Percentiles rank a stretch among this genome's conserved stretches.
Evolutionary conservation across 2,888 invertebrate species (phyloP).

Genomic region (Bimastos eiseni): DNA sequence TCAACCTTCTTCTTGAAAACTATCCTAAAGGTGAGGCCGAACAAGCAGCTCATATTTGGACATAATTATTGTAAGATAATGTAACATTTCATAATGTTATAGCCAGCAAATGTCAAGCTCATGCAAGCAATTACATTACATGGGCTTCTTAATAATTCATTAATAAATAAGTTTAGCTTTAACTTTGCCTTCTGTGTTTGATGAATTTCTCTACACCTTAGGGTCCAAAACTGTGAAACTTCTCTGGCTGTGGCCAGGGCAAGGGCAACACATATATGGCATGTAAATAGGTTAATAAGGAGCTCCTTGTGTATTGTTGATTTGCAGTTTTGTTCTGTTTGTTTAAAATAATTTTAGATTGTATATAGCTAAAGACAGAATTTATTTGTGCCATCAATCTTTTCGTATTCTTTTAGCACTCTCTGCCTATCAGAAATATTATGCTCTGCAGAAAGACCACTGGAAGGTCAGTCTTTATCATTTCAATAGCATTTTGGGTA

Average conservation of each 20-base stretch:
- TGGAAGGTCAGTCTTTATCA: conserved; percentile 56
- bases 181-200: no score
- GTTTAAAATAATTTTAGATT: not conserved
- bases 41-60: not conserved
- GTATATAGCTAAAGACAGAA: not conserved
- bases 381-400: not conserved
- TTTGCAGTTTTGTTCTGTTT: not conserved
- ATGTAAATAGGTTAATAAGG: no score
- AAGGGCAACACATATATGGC: no score
- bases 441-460: conserved; percentile 52
- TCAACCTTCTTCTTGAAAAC: conserved; percentile 88
- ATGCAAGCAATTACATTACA: not conserved
- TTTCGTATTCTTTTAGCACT: conserved; percentile 76
- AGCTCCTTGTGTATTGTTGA: not conserved
- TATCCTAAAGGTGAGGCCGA: conserved; percentile 82
- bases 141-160: not conserved
- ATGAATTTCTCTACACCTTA: no score
- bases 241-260: no score
- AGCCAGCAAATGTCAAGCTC: not conserved
- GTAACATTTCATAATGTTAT: not conserved
- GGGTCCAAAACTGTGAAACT: no score
- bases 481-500: not conserved
- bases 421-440: conserved; percentile 88
- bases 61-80: not conserved
- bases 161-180: not conserved